Base-by-base conservation (phyloP, 37 sponge, comb jelly and placozoan species). In the Eunapius fragilis region DNA sequence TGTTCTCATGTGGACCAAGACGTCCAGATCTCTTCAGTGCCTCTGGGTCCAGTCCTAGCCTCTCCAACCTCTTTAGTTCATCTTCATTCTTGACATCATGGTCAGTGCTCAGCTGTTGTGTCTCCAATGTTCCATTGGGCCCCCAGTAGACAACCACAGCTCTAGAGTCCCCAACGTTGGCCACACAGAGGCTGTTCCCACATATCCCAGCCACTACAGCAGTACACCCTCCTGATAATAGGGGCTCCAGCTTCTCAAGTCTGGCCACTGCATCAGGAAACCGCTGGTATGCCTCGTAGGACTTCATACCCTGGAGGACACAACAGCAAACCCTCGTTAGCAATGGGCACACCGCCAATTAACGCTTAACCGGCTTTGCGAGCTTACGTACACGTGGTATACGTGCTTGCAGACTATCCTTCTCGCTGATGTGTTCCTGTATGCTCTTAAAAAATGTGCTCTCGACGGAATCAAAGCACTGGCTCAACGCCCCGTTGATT, bases 111-210 rank as follows among this genome's bases (percentile, higher is more conserved):
- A 98, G 70, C 85, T 96, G 92, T 24, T 84, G 72, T 10, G 90
- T 73, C 22, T 68, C 37, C 32, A 87, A 80, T 25, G 80, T 45
- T 14, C 89, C 89, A 31, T 80, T 71, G 13, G 36, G 31, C 7
- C 38, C 30, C 37, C 88, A 73, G 33, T 35, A 31, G 28, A 84
- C 85, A 35, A 96, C 84, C 23, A 96, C 38, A 33, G 88, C 93
- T 71, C 98, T 86, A 0, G 98, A 93, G 82, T 98, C 98, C 25
- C 98, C 98, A 37, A 92, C 93, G 77, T 96, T 98, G 38, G 94
- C 96, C 24, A 91, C 95, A 88, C 91, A 88, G 67, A 98, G 88
- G 28, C 2, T 85, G 78, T 90, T 87, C 9, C 89, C 76, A 47
- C 72, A 80, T 13, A 96, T 76, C n/a, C 94, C 79, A 25, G 93